These are phyloP conservation scores for Masnerella sp. DNA, from an alignment of 2,888 invertebrate genomes.

Conservation along the genomic window DNA sequence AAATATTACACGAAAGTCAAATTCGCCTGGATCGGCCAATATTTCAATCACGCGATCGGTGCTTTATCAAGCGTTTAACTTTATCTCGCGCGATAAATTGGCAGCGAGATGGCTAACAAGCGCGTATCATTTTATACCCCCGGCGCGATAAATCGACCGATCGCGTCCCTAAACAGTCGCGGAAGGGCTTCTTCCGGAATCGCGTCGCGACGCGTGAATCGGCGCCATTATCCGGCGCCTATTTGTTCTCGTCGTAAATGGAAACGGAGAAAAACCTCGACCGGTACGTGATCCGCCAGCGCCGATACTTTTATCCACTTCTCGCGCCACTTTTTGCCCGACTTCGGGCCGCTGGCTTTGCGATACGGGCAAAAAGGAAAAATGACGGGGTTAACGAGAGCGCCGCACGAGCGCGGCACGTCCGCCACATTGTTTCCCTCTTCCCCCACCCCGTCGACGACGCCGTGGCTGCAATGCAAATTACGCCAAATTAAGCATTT, in stretches of 20 bases:
- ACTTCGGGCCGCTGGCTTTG: slow-evolving; percentile 34
- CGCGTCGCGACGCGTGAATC: slow-evolving; percentile 44
- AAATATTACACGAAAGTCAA: slow-evolving; percentile 28
- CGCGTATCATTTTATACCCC: slow-evolving; percentile 48
- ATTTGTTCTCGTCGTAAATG: slow-evolving; percentile 61
- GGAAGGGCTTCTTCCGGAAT: slow-evolving; percentile 42
- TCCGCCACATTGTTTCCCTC: slow-evolving; percentile 25
- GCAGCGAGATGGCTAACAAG: slow-evolving; percentile 35
- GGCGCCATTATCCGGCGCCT: slow-evolving; percentile 42
- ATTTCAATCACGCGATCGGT: slow-evolving; percentile 30
- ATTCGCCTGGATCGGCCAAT: slow-evolving; percentile 20
- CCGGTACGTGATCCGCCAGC: slow-evolving; percentile 52
- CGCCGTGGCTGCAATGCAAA: slow-evolving; percentile 24
- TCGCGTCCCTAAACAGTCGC: slow-evolving; percentile 30
- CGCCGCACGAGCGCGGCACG: slow-evolving; percentile 3
- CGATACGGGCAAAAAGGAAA: slow-evolving; percentile 38
- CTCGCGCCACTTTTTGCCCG: slow-evolving; percentile 32
- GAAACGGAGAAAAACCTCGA: slow-evolving; percentile 45
- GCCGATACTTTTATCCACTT: slow-evolving; percentile 57
- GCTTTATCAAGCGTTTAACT: slow-evolving; percentile 38
- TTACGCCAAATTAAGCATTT: slow-evolving; percentile 13
- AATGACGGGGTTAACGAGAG: slow-evolving; percentile 37
- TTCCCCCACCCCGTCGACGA: not conserved
- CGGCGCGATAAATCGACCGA: slow-evolving; percentile 43
- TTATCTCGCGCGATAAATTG: slow-evolving; percentile 50